Evolutionary conservation across 1,140 invertebrate genomes (phyloP).

Genomic region (Elymnias hypermnestra): DNA sequence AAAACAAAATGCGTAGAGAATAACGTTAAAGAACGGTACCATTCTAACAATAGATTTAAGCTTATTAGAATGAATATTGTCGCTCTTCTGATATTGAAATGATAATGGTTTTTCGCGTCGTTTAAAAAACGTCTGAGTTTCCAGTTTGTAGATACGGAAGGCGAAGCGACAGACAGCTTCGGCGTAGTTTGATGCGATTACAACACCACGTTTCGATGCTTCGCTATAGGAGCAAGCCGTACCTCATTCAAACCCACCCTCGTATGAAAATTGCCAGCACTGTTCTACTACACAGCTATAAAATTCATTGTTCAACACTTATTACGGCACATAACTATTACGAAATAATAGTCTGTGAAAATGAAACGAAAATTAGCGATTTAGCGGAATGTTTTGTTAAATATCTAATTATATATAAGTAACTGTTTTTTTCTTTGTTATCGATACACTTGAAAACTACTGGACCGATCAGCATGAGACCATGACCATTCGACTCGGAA

Average conservation of each 20-base stretch:
- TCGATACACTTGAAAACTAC: too few relatives aligned
- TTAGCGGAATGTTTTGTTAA: too few relatives aligned
- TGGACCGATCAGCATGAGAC: too few relatives aligned
- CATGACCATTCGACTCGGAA: too few relatives aligned
- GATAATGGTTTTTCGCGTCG: slow-evolving; percentile 68
- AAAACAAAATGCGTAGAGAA: too few relatives aligned
- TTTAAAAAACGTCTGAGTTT: slow-evolving; percentile 49
- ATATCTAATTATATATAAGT: too few relatives aligned
- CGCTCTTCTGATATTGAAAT: slow-evolving; percentile 59
- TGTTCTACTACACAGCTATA: slow-evolving; percentile 63
- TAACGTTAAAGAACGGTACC: background rate
- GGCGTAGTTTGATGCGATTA: slow-evolving; percentile 61
- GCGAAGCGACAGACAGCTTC: slow-evolving; percentile 26
- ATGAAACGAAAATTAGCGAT: slow-evolving; percentile 38
- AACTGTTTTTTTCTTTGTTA: too few relatives aligned
- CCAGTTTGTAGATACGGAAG: slow-evolving; percentile 36
- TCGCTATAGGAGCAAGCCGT: slow-evolving; percentile 43
- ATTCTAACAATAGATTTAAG: slow-evolving; percentile 25
- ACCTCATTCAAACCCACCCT: slow-evolving; percentile 52
- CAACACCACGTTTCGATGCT: slow-evolving; percentile 52
- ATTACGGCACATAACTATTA: slow-evolving; percentile 75
- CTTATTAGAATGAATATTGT: slow-evolving; percentile 50
- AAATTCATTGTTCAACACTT: slow-evolving; percentile 70
- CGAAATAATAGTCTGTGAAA: slow-evolving; percentile 65
- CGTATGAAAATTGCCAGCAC: slow-evolving; percentile 68